Evolutionary conservation across 2,797 vertebrate species (phyloP).

Genomic region (Coracias cyanogaster): DNA sequence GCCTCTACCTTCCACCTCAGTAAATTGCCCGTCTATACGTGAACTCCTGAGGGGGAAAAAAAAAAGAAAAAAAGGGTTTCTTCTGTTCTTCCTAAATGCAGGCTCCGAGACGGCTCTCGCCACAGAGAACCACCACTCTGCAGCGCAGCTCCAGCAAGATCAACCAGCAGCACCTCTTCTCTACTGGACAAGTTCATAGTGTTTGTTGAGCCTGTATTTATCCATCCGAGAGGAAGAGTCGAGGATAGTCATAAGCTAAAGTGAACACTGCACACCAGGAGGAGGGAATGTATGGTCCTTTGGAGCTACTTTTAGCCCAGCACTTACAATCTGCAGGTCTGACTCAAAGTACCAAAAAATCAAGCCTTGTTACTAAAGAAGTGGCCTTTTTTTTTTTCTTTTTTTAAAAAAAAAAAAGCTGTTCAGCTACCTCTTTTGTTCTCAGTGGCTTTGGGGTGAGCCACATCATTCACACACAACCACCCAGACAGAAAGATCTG

Average conservation of each 20-base stretch:
- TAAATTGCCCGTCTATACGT: neutral
- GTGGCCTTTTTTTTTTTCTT: neutral
- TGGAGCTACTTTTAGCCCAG: neutral
- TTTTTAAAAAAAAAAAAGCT: neutral
- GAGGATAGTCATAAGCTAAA: neutral
- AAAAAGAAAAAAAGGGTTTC: neutral
- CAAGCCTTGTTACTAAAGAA: neutral
- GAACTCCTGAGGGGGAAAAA: neutral
- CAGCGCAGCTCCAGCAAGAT: neutral
- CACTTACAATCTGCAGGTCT: neutral
- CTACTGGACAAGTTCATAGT: neutral
- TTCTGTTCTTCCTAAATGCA: neutral
- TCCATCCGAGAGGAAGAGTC: neutral
- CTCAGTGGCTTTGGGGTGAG: neutral
- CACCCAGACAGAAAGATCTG: neutral
- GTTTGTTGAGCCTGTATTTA: neutral
- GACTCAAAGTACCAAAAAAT: slow-evolving; percentile 34
- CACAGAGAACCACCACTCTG: neutral
- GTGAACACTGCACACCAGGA: neutral
- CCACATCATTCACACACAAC: neutral
- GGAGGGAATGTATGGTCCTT: rapidly evolving
- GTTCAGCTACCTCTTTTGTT: slow-evolving; percentile 17
- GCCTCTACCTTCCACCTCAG: slow-evolving; percentile 1
- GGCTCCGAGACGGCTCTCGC: neutral
- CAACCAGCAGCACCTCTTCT: slow-evolving; percentile 6